Base-by-base conservation (phyloP, 2,797 vertebrate species). In the Scarus forsteni region DNA sequence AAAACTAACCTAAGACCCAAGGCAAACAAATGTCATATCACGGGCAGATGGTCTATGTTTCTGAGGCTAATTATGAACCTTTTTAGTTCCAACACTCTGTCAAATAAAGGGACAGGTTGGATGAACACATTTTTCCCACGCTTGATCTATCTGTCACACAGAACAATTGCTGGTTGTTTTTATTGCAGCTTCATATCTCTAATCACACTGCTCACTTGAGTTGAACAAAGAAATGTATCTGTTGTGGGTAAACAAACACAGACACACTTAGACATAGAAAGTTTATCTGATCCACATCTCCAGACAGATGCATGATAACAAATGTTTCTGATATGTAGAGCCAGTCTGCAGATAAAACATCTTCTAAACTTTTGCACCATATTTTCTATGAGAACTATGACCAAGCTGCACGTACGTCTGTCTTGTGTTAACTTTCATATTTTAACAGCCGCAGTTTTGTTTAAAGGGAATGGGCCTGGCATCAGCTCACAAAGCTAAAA, bases 371-470 rank as follows among this genome's bases (percentile, higher is more conserved):
- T 53, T 53, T 59, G 48, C 72, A 46, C 71, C 66, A 55, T 55
- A 62, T 85, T 82, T 87, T 82, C 83, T 82, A 51, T 59, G 45
- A 60, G 11, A 60, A 49, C 64, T 85, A 83, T 80, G 83, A 60
- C 55, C 42, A 70, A 15, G 46, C 5, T 0, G 57, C 79, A 80
- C 35, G 40, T 81, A 72, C 11, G 40, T 71, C 73, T 70, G 60
- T 57, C 63, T 61, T 10, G 11, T 56, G 68, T 58, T 73, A 73
- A 66, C 50, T 56, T 78, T 75, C 8, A 15, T 46, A 56, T 69
- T 58, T 59, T 49, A 60, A 42, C 43, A 59, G 69, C 75, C 54
- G 73, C 54, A 74, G 34, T 27, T 67, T 19, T 63, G 66, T 52
- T 72, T 64, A 14, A 19, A 64, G 49, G 49, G 14, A 59, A 35